phyloP scores from a whole-genome alignment of 2,113 vertebrate genomes.

The Cairina moschata region DNA sequence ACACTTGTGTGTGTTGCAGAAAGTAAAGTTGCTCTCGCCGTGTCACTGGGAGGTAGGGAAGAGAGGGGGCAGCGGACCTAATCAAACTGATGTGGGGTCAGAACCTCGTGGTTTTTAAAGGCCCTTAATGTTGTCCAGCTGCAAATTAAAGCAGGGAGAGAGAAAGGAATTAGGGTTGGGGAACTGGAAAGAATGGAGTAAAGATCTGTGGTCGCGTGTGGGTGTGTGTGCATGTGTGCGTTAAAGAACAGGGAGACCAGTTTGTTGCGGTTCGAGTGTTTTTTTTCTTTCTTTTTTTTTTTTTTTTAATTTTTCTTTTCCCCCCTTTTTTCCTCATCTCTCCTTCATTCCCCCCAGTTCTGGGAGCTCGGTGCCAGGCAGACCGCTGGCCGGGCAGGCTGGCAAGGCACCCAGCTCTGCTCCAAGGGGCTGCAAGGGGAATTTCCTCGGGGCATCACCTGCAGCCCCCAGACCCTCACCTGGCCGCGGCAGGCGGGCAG shows the following conservation, averaged over 20 bases:
- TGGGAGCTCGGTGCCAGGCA: slow-evolving; percentile 69
- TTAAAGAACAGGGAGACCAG: slow-evolving; percentile 64
- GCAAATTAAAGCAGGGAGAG: slow-evolving; percentile 61
- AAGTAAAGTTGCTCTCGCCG: slow-evolving; percentile 82
- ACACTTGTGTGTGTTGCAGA: slow-evolving; percentile 43
- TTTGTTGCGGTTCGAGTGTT: background rate
- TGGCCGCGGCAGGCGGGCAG: background rate
- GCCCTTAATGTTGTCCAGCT: slow-evolving; percentile 91
- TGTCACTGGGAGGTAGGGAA: slow-evolving; percentile 57
- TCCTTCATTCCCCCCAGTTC: background rate
- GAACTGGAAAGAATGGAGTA: slow-evolving; percentile 67
- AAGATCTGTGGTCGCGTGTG: background rate
- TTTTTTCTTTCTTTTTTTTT: background rate
- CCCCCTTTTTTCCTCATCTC: background rate
- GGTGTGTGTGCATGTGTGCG: slow-evolving; percentile 31
- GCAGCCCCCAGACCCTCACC: background rate
- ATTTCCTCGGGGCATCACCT: slow-evolving; percentile 72
- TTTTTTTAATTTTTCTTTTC: background rate
- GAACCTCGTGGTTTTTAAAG: slow-evolving; percentile 76
- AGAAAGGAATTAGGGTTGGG: slow-evolving; percentile 38
- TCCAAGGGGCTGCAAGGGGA: slow-evolving; percentile 75
- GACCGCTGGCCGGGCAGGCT: slow-evolving; percentile 71
- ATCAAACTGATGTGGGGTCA: slow-evolving; percentile 75
- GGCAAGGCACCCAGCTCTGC: slow-evolving; percentile 63
- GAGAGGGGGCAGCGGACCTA: slow-evolving; percentile 60